These are phyloP conservation scores for Setipinna tenuifilis DNA, from an alignment of 2,797 vertebrate species.

Conservation along the genomic window DNA sequence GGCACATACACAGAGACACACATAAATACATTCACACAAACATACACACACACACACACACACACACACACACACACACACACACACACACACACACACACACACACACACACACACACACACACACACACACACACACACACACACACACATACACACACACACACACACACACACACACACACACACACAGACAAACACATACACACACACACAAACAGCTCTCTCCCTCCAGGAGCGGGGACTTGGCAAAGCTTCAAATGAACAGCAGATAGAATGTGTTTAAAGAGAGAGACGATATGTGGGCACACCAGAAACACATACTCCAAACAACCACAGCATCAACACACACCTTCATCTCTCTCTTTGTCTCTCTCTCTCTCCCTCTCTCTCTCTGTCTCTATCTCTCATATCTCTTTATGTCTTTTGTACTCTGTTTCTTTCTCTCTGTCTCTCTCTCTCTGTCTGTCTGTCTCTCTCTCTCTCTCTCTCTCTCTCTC, in stretches of 20 bases:
- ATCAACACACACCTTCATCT: neutral
- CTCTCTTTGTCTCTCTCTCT: neutral
- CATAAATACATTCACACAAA: neutral
- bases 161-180: neutral
- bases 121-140: neutral
- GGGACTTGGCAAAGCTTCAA: slow-evolving; percentile 12
- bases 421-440: neutral
- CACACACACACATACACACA: slow-evolving; percentile 9
- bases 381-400: neutral
- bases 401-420: neutral
- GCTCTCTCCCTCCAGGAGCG: neutral
- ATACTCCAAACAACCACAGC: neutral
- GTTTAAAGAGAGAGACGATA: slow-evolving; percentile 16
- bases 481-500: neutral
- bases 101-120: slow-evolving; percentile 21
- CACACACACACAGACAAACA: slow-evolving; percentile 6
- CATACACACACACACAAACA: neutral
- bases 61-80: slow-evolving; percentile 28
- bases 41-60: neutral
- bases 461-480: neutral
- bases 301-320: too few species aligned
- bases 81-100: neutral
- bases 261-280: slow-evolving; percentile 1
- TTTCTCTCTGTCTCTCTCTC: neutral
- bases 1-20: neutral